Evolutionary conservation across 2,797 vertebrate genomes (phyloP).

Genomic region (Hippocampus kuda): DNA sequence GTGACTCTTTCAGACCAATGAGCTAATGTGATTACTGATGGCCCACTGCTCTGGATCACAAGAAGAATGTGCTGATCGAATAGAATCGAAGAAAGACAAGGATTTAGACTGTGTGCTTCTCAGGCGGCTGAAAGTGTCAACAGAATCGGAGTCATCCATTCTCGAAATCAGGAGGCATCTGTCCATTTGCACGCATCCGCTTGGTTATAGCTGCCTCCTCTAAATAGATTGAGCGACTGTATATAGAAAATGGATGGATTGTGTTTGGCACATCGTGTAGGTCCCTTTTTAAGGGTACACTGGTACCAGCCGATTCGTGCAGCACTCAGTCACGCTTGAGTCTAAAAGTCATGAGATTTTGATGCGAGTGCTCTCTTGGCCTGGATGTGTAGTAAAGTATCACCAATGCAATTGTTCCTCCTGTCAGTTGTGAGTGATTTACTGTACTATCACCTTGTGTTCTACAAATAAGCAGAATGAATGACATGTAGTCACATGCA

Average conservation of each 20-base stretch:
- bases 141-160: neutral
- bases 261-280: neutral
- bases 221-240: neutral
- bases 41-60: constrained; percentile 13
- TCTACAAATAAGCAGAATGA: neutral
- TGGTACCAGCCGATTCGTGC: neutral
- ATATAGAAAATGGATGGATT: neutral
- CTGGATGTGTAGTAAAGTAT: neutral
- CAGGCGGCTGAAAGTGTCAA: neutral
- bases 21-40: constrained; percentile 12
- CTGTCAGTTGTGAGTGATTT: neutral
- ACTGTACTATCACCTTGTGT: neutral
- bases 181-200: neutral
- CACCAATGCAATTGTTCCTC: neutral
- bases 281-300: neutral
- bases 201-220: neutral
- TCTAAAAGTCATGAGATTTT: neutral
- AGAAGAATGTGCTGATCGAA: neutral
- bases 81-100: neutral
- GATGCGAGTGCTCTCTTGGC: too few species aligned
- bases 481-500: neutral
- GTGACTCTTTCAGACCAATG: constrained; percentile 13
- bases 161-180: neutral
- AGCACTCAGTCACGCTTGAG: neutral
- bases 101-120: constrained; percentile 1